Percentiles rank a stretch among this genome's conserved stretches.
These are phyloP conservation scores for Xenopus borealis DNA, from an alignment of 2,113 vertebrate species.

Conservation along the genomic window DNA sequence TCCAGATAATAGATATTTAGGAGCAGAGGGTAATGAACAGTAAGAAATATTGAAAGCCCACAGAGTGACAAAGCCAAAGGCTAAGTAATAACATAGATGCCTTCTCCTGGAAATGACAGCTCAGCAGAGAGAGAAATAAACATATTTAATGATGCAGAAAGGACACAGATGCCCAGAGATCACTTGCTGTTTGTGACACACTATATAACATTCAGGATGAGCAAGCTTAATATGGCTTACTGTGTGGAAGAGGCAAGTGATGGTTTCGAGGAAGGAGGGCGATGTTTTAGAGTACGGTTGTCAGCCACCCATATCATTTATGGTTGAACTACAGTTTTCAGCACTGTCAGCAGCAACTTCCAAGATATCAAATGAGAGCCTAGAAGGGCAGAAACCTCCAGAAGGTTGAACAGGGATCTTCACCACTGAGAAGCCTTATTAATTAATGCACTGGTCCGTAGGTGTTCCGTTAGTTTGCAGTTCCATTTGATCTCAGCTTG, in stretches of 20 bases:
- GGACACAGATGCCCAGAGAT: constrained; percentile 50
- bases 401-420: too few species aligned
- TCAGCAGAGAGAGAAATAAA: constrained; percentile 45
- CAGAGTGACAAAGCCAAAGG: constrained; percentile 18
- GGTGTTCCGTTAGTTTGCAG: too few species aligned
- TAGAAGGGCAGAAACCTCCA: too few species aligned
- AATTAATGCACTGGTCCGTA: too few species aligned
- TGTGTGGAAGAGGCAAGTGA: background rate
- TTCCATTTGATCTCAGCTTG: too few species aligned
- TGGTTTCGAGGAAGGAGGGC: too few species aligned
- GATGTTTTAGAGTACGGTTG: too few species aligned
- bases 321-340: too few species aligned
- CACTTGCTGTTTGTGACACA: constrained; percentile 32
- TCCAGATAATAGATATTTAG: background rate
- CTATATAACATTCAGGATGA: constrained; percentile 6
- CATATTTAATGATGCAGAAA: constrained; percentile 40
- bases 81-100: constrained; percentile 14
- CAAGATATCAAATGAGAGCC: too few species aligned
- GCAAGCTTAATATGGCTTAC: background rate
- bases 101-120: constrained; percentile 22
- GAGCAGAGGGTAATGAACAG: background rate
- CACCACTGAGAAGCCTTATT: too few species aligned
- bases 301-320: too few species aligned
- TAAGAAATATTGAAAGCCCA: background rate
- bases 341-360: background rate